These are phyloP conservation scores for Novumbra hubbsi DNA, from an alignment of 2,797 vertebrate genomes.

Conservation along the genomic window DNA sequence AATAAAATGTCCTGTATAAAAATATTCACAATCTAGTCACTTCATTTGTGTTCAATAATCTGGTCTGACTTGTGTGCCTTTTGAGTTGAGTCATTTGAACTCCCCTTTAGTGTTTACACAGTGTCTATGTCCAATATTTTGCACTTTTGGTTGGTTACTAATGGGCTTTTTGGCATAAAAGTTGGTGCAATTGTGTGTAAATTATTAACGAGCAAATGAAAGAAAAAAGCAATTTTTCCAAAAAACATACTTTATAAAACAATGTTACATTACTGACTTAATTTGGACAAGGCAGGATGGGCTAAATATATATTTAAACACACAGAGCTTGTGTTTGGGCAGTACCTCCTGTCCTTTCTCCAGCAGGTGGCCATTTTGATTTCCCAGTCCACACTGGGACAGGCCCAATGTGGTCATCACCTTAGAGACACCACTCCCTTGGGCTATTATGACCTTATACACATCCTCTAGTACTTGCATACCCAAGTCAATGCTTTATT, in stretches of 20 bases:
- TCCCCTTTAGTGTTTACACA: too few relatives aligned
- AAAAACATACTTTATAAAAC: constrained; percentile 2
- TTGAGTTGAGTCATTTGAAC: too few relatives aligned
- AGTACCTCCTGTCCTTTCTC: not conserved
- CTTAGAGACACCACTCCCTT: not conserved
- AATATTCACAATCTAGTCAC: too few relatives aligned
- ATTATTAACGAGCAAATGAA: too few relatives aligned
- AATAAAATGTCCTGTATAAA: too few relatives aligned
- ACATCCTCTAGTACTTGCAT: not conserved
- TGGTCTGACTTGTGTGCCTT: too few relatives aligned
- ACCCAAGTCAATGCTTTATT: not conserved
- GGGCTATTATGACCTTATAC: not conserved
- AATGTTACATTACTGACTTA: not conserved
- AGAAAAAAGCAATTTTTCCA: not conserved
- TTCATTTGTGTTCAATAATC: too few relatives aligned
- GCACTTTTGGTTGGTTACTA: too few relatives aligned
- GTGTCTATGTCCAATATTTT: too few relatives aligned
- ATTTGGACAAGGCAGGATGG: not conserved
- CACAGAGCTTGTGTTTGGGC: not conserved
- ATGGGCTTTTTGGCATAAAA: too few relatives aligned
- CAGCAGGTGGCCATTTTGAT: not conserved
- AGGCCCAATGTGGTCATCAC: not conserved
- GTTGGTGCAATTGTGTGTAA: too few relatives aligned
- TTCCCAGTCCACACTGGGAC: not conserved
- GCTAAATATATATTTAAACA: not conserved